These are phyloP conservation scores for Cyclopterus lumpus DNA, from an alignment of 2,797 vertebrate genomes.

Conservation along the genomic window DNA sequence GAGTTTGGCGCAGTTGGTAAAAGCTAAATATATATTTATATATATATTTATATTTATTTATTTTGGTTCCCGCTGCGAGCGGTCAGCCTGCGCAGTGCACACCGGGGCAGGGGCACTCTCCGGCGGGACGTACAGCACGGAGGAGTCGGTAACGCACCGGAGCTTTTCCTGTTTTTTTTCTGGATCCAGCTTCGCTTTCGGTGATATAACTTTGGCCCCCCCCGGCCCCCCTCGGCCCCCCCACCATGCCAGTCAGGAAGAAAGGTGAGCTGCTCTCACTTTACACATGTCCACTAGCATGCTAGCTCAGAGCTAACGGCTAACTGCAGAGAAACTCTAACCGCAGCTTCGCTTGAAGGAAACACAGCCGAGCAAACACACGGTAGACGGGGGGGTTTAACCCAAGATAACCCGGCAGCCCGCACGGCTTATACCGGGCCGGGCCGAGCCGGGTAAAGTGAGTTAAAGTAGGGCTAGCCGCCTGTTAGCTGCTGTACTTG, in stretches of 20 bases:
- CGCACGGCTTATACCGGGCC: not conserved
- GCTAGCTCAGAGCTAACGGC: slow-evolving; percentile 71
- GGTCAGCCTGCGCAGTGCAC: slow-evolving; percentile 52
- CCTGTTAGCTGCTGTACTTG: slow-evolving; percentile 72
- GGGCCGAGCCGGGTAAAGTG: slow-evolving; percentile 48
- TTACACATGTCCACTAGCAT: too few relatives aligned
- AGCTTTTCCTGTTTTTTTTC: not conserved
- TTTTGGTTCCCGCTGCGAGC: slow-evolving; percentile 10
- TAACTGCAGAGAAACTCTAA: slow-evolving; percentile 15
- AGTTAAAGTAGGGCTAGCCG: slow-evolving; percentile 62
- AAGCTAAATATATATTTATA: not conserved
- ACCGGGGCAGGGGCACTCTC: slow-evolving; percentile 53
- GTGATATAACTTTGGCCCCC: not conserved
- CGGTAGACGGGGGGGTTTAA: not conserved
- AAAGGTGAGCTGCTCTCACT: slow-evolving; percentile 79
- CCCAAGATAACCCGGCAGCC: accelerated
- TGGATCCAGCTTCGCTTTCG: not conserved
- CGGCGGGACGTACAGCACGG: slow-evolving; percentile 29
- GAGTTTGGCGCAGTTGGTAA: slow-evolving; percentile 28
- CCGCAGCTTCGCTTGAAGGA: not conserved
- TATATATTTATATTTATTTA: too few relatives aligned
- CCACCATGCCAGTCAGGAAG: slow-evolving; percentile 91
- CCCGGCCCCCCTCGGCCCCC: too few relatives aligned
- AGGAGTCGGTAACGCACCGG: slow-evolving; percentile 38
- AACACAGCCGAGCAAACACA: not conserved